Conservation (phyloP, 2,797 vertebrate genomes). For the Fratercula arctica region DNA sequence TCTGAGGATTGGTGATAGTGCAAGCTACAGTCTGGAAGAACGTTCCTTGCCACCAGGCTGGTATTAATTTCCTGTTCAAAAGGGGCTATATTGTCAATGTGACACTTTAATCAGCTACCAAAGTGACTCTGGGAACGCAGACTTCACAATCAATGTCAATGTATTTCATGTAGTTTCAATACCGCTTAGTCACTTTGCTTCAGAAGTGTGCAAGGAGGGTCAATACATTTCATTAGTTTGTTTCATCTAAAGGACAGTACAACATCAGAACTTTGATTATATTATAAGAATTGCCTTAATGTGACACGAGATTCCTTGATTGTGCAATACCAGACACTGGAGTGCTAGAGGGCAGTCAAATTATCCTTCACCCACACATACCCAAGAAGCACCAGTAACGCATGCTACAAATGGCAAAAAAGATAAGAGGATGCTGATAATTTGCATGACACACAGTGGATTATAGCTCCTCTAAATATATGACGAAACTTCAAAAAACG, state of each 20-base stretch:
- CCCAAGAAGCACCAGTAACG: conserved; percentile 5
- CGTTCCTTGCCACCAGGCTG: conserved; percentile 71
- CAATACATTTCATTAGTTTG: conserved; percentile 82
- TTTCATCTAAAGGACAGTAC: conserved; percentile 77
- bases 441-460: conserved; percentile 3
- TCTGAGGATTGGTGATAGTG: conserved; percentile 53
- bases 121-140: conserved; percentile 70
- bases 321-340: conserved; percentile 57
- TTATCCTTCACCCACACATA: conserved; percentile 63
- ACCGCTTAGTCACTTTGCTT: conserved; percentile 73
- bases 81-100: conserved; percentile 75
- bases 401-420: neutral
- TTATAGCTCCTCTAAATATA: neutral
- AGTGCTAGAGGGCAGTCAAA: conserved; percentile 68
- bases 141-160: conserved; percentile 79
- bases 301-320: conserved; percentile 72
- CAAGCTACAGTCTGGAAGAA: conserved; percentile 47
- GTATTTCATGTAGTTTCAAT: conserved; percentile 71
- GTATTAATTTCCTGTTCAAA: conserved; percentile 82
- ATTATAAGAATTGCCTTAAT: conserved; percentile 74
- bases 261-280: conserved; percentile 76
- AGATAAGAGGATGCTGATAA: neutral
- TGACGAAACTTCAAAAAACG: neutral
- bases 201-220: conserved; percentile 74
- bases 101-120: conserved; percentile 80